phyloP scores from a whole-genome alignment of 2,888 invertebrate species.

The Dynastes hyllus region DNA sequence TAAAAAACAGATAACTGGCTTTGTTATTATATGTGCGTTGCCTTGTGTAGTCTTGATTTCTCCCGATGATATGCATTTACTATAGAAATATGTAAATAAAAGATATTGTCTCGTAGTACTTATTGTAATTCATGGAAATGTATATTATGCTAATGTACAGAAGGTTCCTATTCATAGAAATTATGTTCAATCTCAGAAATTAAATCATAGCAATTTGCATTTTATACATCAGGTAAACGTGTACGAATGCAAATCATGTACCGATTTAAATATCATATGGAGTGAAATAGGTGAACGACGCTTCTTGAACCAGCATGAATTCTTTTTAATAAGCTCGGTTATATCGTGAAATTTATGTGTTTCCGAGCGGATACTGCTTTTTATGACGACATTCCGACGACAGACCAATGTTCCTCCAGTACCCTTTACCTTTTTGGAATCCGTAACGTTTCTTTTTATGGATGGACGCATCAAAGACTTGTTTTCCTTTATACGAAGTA shows the following conservation, averaged over 20 bases:
- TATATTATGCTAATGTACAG: slow-evolving; percentile 42
- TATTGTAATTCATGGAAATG: slow-evolving; percentile 44
- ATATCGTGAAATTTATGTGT: slow-evolving; percentile 38
- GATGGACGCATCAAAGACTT: background rate
- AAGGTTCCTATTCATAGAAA: slow-evolving; percentile 40
- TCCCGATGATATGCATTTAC: slow-evolving; percentile 10
- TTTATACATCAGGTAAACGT: slow-evolving; percentile 42
- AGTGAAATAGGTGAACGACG: slow-evolving; percentile 24
- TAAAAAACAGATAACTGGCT: slow-evolving; percentile 32
- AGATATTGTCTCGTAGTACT: slow-evolving; percentile 23
- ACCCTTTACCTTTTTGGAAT: slow-evolving; percentile 31
- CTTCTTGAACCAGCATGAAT: slow-evolving; percentile 36
- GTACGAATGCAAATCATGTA: slow-evolving; percentile 43
- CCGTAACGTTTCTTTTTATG: slow-evolving; percentile 33
- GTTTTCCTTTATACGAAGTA: slow-evolving; percentile 20
- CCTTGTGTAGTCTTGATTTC: slow-evolving; percentile 11
- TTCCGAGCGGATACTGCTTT: slow-evolving; percentile 35
- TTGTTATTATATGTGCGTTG: background rate
- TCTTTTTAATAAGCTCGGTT: slow-evolving; percentile 44
- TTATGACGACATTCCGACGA: slow-evolving; percentile 35
- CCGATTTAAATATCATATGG: slow-evolving; percentile 38
- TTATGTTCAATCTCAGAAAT: slow-evolving; percentile 38
- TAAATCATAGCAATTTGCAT: slow-evolving; percentile 42
- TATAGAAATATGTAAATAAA: slow-evolving; percentile 41
- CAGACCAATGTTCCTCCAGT: slow-evolving; percentile 27